Evolutionary conservation across 2,888 invertebrate species (phyloP).

Genomic region (Drosophila borealis): DNA sequence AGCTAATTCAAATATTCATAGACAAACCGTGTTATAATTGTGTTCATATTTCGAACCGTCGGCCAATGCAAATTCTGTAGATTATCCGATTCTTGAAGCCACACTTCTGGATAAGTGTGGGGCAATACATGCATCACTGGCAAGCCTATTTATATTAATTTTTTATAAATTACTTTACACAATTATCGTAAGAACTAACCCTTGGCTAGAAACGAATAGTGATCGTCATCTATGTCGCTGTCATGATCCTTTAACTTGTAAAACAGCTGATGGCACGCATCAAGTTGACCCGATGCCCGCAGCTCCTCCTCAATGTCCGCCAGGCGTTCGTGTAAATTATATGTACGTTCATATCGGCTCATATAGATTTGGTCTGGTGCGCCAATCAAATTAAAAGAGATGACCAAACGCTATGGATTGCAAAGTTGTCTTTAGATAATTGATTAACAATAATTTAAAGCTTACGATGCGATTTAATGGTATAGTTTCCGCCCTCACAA

Average conservation of each 20-base stretch:
- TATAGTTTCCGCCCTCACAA: conserved; percentile 90
- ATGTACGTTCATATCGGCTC: conserved; percentile 91
- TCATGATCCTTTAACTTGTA: conserved; percentile 87
- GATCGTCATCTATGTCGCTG: conserved; percentile 94
- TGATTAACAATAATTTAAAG: conserved; percentile 86
- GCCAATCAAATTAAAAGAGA: conserved; percentile 96
- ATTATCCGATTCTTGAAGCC: conserved; percentile 94
- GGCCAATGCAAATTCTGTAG: conserved; percentile 64
- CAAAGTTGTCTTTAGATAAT: conserved; percentile 81
- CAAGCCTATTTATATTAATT: conserved; percentile 52
- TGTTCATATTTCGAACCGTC: conserved; percentile 51
- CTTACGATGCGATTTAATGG: conserved; percentile 87
- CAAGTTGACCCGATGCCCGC: conserved; percentile 86
- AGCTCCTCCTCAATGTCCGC: conserved; percentile 89
- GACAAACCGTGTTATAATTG: conserved; percentile 47
- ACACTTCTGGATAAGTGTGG: conserved; percentile 93
- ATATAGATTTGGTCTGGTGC: conserved; percentile 92
- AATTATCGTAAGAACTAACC: conserved; percentile 64
- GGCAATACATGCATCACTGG: conserved; percentile 95
- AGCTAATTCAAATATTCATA: conserved; percentile 21
- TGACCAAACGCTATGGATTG: conserved; percentile 88
- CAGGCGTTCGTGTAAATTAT: conserved; percentile 90
- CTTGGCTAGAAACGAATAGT: conserved; percentile 89
- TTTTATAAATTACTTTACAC: background rate
- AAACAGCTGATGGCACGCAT: conserved; percentile 88